These are phyloP conservation scores for Geococcyx californianus DNA, from an alignment of 2,113 vertebrate species.

Conservation along the genomic window DNA sequence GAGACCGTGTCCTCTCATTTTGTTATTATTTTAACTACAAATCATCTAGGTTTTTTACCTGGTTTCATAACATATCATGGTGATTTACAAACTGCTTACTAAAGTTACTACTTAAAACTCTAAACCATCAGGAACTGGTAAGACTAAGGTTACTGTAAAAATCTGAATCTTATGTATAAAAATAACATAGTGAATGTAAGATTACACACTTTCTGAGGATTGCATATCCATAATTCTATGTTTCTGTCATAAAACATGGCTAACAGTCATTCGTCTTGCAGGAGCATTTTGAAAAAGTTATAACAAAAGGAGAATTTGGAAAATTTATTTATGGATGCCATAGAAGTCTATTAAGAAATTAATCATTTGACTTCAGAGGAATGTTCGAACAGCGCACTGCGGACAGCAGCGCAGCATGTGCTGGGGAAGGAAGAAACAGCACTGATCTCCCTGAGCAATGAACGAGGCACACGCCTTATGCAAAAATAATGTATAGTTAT, in stretches of 20 bases:
- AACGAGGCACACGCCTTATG: background rate
- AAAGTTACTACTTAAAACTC: background rate
- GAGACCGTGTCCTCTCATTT: no score
- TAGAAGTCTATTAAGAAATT: background rate
- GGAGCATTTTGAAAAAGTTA: background rate
- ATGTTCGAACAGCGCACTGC: background rate
- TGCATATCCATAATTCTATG: background rate
- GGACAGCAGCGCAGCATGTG: accelerated
- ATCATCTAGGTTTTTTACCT: no score
- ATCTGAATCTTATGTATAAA: background rate
- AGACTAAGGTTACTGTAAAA: background rate
- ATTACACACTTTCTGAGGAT: background rate
- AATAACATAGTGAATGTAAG: background rate
- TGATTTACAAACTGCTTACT: no score
- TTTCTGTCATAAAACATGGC: background rate
- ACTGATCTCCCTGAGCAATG: background rate
- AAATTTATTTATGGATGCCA: background rate
- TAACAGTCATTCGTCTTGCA: background rate
- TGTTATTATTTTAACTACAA: no score
- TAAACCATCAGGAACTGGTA: background rate
- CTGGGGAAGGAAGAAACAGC: background rate
- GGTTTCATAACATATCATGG: no score
- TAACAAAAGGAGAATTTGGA: background rate
- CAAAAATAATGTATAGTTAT: background rate
- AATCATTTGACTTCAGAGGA: background rate